Conservation (phyloP, 2,888 invertebrate species). For the Blomia tropicalis region DNA sequence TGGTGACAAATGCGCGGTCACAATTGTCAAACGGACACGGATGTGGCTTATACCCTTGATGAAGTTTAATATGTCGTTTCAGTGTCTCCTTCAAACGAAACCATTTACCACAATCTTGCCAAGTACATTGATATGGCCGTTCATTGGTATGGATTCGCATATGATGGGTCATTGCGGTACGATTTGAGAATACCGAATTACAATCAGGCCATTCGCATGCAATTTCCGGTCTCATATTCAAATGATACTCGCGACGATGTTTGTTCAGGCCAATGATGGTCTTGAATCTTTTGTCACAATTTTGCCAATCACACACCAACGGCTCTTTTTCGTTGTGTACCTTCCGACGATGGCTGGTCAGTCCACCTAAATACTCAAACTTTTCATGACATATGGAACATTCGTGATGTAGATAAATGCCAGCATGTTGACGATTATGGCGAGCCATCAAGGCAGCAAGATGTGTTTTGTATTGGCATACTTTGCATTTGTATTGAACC, state of each 20-base stretch:
- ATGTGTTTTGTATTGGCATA: not conserved
- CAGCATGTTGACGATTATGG: conserved; percentile 15
- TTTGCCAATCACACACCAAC: not conserved
- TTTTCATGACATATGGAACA: conserved; percentile 10
- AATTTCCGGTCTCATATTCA: conserved; percentile 6
- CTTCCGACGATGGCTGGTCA: not conserved
- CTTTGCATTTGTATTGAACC: conserved; percentile 1
- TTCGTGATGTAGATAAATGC: conserved; percentile 2
- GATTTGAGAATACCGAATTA: not conserved
- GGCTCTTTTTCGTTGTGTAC: conserved; percentile 14
- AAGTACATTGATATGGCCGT: conserved; percentile 10
- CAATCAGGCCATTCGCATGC: conserved; percentile 13
- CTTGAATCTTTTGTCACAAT: conserved; percentile 7
- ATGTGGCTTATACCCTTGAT: conserved; percentile 13
- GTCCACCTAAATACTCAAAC: conserved; percentile 6
- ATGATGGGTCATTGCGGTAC: conserved; percentile 2
- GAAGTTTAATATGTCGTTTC: conserved; percentile 12
- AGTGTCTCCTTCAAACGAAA: conserved; percentile 14
- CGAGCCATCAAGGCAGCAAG: not conserved
- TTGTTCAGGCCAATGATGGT: conserved; percentile 10
- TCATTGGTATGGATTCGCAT: conserved; percentile 16
- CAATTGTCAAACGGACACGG: conserved; percentile 12
- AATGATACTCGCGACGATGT: conserved; percentile 10
- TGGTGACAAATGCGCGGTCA: conserved; percentile 6
- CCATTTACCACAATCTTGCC: conserved; percentile 17